phyloP scores from a whole-genome alignment of 2,888 invertebrate genomes.

The Cheilosia soror region DNA sequence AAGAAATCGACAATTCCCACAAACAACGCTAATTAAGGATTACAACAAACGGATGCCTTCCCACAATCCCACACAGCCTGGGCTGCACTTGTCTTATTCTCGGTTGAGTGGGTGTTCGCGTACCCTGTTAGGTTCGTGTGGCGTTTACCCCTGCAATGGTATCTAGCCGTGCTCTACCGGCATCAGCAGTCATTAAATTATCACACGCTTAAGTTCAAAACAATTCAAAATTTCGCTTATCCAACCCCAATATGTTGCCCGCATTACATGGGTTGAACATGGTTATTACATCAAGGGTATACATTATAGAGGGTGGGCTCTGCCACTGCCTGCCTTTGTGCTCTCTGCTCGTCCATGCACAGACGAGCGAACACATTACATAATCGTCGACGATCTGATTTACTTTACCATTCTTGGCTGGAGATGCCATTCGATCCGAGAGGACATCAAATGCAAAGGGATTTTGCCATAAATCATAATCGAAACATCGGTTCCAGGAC shows the following conservation, averaged over 20 bases:
- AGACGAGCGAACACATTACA: conserved; percentile 66
- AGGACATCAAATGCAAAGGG: conserved; percentile 80
- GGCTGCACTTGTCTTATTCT: conserved; percentile 56
- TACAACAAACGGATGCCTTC: conserved; percentile 53
- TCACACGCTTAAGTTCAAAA: conserved; percentile 83
- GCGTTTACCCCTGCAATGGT: conserved; percentile 48
- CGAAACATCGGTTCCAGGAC: conserved; percentile 83
- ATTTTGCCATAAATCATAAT: conserved; percentile 83
- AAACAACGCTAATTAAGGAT: conserved; percentile 71
- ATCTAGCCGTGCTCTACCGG: conserved; percentile 76
- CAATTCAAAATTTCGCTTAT: conserved; percentile 79
- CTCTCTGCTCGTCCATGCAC: conserved; percentile 66
- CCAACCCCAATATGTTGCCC: conserved; percentile 77
- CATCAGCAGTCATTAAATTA: conserved; percentile 83
- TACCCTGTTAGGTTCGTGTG: conserved; percentile 34
- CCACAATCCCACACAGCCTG: conserved; percentile 21
- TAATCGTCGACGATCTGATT: conserved; percentile 71
- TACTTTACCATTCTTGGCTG: conserved; percentile 70
- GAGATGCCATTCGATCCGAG: conserved; percentile 75
- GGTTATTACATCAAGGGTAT: conserved; percentile 82
- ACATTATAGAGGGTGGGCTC: conserved; percentile 76
- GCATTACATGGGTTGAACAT: conserved; percentile 82
- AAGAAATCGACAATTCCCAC: conserved; percentile 35
- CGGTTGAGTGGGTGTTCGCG: conserved; percentile 63
- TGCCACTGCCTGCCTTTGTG: conserved; percentile 72